A percentile compares a stretch with the other conserved stretches of the same genome.
phyloP scores from a whole-genome alignment of 2,113 vertebrate genomes.

The Gobius niger region DNA sequence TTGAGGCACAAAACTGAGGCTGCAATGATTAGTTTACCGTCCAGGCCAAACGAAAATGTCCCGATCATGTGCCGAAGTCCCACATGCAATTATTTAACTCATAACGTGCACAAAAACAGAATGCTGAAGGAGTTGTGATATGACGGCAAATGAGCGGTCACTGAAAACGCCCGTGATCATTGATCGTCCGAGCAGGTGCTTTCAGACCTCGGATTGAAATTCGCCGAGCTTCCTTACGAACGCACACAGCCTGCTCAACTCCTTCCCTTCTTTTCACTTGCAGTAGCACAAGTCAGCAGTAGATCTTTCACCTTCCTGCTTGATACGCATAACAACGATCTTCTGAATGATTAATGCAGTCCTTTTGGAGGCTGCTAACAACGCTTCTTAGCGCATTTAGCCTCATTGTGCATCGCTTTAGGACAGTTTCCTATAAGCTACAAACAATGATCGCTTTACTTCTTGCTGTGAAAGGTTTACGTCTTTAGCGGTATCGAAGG shows the following conservation, averaged over 20 bases:
- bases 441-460: no score
- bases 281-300: background rate
- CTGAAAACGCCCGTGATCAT: conserved; percentile 18
- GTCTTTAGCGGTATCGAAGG: no score
- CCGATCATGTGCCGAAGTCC: background rate
- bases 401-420: no score
- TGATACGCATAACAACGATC: background rate
- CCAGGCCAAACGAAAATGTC: no score
- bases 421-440: no score
- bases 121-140: conserved; percentile 17
- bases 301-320: conserved; percentile 8
- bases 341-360: background rate
- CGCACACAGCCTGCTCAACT: background rate
- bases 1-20: no score
- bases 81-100: conserved; percentile 34
- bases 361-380: background rate
- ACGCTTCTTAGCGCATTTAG: no score
- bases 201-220: background rate
- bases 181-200: background rate
- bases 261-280: background rate
- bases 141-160: conserved; percentile 52
- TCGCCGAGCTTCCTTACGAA: background rate
- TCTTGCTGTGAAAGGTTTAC: no score
- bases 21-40: no score
- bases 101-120: conserved; percentile 27